Base-by-base conservation (phyloP, 2,888 invertebrate species). In the Drosophila incognita region DNA sequence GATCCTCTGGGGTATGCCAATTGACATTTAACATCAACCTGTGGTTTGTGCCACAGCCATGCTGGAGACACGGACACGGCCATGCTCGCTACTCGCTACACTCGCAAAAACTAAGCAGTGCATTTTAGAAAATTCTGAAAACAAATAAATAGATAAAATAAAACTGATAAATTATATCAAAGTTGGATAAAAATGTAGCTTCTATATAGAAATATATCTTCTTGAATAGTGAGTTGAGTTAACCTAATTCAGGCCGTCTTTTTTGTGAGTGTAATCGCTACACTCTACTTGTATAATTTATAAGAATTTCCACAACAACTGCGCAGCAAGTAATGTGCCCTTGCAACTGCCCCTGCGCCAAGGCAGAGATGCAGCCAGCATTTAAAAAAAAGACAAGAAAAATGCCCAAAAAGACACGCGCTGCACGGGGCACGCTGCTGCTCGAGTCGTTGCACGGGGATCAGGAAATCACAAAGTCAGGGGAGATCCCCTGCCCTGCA, bases 21-120 rank as follows among this genome's bases (percentile, higher is more conserved):
- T 88, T 88, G 87, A 88, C 87, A 88, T 88, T 90, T 88, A 90
- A 88, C 87, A 88, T 90, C 84, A 88, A 90, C 90, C 87, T 88
- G 90, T 74, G 89, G 90, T 81, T 74, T 62, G 21, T 46, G 64
- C 63, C 67, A 46, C 70, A 42, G 40, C 67, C 21, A n/a, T 63
- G 38, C 18, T 13, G 33, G 38, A 60, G 56, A 57, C 38, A 35
- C 24, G 49, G 53, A 48, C 59, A 42, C 64, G 59, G 15, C 15
- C 21, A 4, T 24, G 46, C 24, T 15, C 4, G 24, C 15, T 24
- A 8, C 46, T 15, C 24, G 4, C 24, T 15, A 24, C 46, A 46
- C 46, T 46, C 15, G 4, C 4, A 24, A 15, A 24, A 46, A 42
- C 42, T 21, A 7, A 5, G 42, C 13, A 21, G 3, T 21, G 21